These are phyloP conservation scores for Gallinago stenura DNA, from an alignment of 2,797 vertebrate genomes.

Conservation along the genomic window DNA sequence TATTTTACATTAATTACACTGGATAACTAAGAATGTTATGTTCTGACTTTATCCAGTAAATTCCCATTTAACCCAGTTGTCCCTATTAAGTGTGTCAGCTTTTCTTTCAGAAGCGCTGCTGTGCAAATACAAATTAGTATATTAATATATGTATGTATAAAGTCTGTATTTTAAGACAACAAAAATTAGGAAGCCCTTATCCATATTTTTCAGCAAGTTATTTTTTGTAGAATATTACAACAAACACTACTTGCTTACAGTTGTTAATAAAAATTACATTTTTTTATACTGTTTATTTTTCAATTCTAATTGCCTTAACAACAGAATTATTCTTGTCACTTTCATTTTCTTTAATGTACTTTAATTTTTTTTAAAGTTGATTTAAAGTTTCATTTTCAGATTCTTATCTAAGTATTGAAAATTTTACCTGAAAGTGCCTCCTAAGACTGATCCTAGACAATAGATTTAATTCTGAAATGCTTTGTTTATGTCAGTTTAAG, in stretches of 20 bases:
- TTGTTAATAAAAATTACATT: not conserved
- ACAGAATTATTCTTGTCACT: not conserved
- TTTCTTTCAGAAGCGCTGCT: slow-evolving; percentile 34
- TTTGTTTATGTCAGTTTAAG: not conserved
- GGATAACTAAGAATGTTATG: slow-evolving; percentile 58
- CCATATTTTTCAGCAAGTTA: not conserved
- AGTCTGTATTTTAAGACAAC: not conserved
- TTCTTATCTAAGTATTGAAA: not conserved
- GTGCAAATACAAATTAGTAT: slow-evolving; percentile 18
- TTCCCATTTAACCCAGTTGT: slow-evolving; percentile 65
- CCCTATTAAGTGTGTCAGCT: slow-evolving; percentile 40
- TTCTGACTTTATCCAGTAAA: slow-evolving; percentile 63
- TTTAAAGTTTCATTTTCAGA: slow-evolving; percentile 14
- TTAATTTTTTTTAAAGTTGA: slow-evolving; percentile 8
- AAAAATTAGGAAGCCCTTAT: not conserved
- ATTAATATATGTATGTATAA: not conserved
- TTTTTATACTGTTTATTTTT: not conserved
- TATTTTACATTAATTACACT: slow-evolving; percentile 58
- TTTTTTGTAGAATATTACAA: not conserved
- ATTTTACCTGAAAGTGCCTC: not conserved
- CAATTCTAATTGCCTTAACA: not conserved
- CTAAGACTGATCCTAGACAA: not conserved
- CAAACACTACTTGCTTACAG: not conserved
- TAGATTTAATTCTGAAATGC: not conserved
- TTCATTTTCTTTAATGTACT: not conserved